Evolutionary conservation across 2,113 vertebrate species (phyloP).

Genomic region (Varanus komodoensis): DNA sequence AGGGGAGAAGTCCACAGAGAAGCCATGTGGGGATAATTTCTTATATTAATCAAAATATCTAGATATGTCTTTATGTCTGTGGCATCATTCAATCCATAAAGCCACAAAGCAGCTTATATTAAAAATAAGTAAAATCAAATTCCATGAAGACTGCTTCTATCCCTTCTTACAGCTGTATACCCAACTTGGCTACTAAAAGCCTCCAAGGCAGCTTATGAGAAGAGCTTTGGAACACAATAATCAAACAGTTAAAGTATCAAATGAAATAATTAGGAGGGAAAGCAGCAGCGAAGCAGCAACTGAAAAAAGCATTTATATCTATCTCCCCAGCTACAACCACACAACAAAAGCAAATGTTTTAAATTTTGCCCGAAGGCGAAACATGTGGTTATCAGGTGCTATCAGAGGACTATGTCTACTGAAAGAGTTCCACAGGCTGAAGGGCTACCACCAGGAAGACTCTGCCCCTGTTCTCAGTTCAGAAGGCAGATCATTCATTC

Average conservation of each 20-base stretch:
- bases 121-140: neutral
- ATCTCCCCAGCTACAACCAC: neutral
- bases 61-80: neutral
- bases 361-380: no score
- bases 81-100: neutral
- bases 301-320: neutral
- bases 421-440: neutral
- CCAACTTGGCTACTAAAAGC: neutral
- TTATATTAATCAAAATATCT: neutral
- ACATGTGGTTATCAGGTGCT: neutral
- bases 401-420: no score
- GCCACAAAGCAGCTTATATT: neutral
- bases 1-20: neutral
- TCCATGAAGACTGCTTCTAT: no score
- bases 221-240: no score
- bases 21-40: neutral
- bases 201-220: neutral
- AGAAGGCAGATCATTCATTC: neutral
- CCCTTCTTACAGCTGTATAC: no score
- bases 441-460: neutral
- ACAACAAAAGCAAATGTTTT: neutral
- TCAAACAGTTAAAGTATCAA: neutral
- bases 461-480: neutral
- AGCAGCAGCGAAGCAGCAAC: neutral
- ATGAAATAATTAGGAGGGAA: neutral